Evolutionary conservation across 2,888 invertebrate genomes (phyloP), one percentile per base, ranked within the genome.

Genomic region (Megastigmus dorsalis): DNA sequence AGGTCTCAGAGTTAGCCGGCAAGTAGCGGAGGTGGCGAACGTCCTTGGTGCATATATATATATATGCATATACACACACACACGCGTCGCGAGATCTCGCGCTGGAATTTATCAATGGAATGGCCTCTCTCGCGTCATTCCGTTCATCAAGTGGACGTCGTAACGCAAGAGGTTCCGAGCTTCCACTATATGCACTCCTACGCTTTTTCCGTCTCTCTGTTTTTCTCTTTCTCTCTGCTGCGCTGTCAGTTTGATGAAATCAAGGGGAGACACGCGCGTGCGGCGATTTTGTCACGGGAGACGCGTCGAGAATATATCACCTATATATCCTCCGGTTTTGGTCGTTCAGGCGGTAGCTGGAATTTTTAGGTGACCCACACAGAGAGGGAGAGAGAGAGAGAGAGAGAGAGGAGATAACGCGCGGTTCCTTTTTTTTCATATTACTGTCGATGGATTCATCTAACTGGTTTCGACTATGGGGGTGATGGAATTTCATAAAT

Each of bases 51-150:
- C 30, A n/a, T n/a, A n/a, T n/a, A n/a, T n/a, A n/a, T n/a, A n/a
- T n/a, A n/a, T n/a, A n/a, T n/a, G n/a, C n/a, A n/a, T n/a, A n/a
- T n/a, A n/a, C n/a, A n/a, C n/a, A n/a, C n/a, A n/a, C n/a, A n/a
- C n/a, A n/a, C n/a, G n/a, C n/a, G n/a, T n/a, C n/a, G n/a, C n/a
- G n/a, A n/a, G n/a, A n/a, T n/a, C n/a, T n/a, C n/a, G 18, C 6
- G 20, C 52, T 20, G 36, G 60, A 30, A 60, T 60, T 69, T 60
- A 69, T 69, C 68, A 69, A 69, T 69, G 68, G 36, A 60, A 20
- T 15, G 59, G 50, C 65, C 30, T 54, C 54, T 66, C 41, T 20
- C 54, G 2, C 9, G 20, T 33, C 23, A 18, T 67, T 20, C 30
- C 36, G 28, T 36, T 65, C 26, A 28, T 20, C 54, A 23, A 43